phyloP scores from a whole-genome alignment of 2,888 invertebrate species.

The Dynastes tityus region DNA sequence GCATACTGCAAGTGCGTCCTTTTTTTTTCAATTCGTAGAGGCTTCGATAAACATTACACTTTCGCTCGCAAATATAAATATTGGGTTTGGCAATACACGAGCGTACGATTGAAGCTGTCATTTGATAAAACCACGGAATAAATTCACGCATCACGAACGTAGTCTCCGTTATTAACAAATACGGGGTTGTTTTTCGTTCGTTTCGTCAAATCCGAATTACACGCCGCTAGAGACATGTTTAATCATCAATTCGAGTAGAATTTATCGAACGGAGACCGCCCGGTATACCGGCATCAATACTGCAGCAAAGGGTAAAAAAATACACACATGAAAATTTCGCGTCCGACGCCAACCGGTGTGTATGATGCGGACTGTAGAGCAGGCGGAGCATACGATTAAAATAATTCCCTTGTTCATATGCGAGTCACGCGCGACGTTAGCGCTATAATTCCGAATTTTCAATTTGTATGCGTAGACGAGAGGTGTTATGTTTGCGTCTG shows the following conservation, averaged over 20 bases:
- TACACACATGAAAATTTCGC: background rate
- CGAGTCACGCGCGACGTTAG: conserved; percentile 27
- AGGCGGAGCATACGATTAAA: conserved; percentile 37
- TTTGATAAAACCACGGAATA: background rate
- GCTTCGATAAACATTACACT: no score
- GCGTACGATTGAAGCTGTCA: background rate
- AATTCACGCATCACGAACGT: conserved; percentile 7
- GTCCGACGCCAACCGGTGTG: background rate
- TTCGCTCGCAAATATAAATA: no score
- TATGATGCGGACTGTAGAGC: conserved; percentile 3
- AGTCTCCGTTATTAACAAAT: conserved; percentile 17
- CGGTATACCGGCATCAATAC: background rate
- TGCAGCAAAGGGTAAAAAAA: background rate
- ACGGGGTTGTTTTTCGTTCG: conserved; percentile 16
- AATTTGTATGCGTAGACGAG: conserved; percentile 35
- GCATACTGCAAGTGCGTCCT: no score
- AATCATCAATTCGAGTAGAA: conserved; percentile 20
- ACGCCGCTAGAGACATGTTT: conserved; percentile 1
- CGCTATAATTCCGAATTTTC: conserved; percentile 37
- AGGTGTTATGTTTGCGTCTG: background rate
- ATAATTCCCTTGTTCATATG: conserved; percentile 36
- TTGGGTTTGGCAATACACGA: background rate
- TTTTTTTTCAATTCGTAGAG: no score
- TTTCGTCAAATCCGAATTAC: conserved; percentile 33
- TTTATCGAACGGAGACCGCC: background rate